Conservation (phyloP, 1,140 invertebrate genomes). For the Lordiphosa stackelbergi region DNA sequence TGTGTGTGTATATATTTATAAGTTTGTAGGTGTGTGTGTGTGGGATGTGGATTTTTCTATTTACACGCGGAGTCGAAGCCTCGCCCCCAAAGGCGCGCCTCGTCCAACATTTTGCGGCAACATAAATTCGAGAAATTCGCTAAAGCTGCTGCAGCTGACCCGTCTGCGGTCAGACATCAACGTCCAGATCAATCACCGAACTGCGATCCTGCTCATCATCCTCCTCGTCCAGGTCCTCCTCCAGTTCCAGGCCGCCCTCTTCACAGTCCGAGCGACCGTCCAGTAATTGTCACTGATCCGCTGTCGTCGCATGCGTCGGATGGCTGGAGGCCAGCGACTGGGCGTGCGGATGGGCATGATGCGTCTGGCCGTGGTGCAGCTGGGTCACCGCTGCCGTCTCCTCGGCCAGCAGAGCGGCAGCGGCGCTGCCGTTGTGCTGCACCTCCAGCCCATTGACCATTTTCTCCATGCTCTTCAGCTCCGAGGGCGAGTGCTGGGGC, state of each 20-base stretch:
- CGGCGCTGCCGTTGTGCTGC: conserved; percentile 78
- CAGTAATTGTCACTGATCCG: conserved; percentile 77
- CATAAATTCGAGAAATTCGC: conserved; percentile 22
- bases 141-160: conserved; percentile 47
- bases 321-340: conserved; percentile 27
- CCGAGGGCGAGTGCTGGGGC: conserved; percentile 79
- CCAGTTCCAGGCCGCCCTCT: conserved; percentile 51
- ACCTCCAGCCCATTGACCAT: conserved; percentile 96
- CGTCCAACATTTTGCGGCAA: not conserved
- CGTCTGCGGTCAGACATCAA: conserved; percentile 73
- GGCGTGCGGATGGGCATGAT: conserved; percentile 27
- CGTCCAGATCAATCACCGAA: conserved; percentile 73
- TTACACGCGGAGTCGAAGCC: conserved; percentile 15
- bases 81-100: too few relatives aligned
- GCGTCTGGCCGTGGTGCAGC: conserved; percentile 24
- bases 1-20: conserved; percentile 6
- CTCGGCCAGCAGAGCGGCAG: conserved; percentile 49
- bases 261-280: conserved; percentile 68
- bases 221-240: conserved; percentile 40
- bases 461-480: conserved; percentile 96
- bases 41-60: conserved; percentile 6
- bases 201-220: conserved; percentile 66
- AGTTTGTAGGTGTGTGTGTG: not conserved
- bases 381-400: conserved; percentile 33
- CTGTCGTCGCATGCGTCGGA: conserved; percentile 18